Conservation (phyloP, 2,113 vertebrate species). For the Entelurus aequoreus region DNA sequence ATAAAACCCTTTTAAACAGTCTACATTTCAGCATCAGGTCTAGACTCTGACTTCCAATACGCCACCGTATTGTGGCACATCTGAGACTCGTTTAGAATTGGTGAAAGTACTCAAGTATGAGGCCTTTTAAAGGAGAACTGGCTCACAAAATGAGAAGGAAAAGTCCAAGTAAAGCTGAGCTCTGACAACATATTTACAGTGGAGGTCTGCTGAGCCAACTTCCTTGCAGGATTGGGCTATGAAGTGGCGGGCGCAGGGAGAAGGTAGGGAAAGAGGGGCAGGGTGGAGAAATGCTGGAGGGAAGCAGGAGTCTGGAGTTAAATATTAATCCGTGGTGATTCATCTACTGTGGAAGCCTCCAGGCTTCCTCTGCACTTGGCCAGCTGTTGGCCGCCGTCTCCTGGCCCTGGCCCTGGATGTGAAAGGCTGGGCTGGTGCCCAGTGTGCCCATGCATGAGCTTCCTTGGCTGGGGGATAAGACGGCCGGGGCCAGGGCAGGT, state of each 20-base stretch:
- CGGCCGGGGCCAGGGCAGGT: conserved; percentile 59
- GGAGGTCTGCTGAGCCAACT: conserved; percentile 42
- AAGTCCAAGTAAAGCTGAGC: background rate
- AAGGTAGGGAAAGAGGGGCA: conserved; percentile 33
- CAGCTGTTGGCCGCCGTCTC: conserved; percentile 72
- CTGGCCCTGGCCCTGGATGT: conserved; percentile 58
- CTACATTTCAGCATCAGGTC: no score
- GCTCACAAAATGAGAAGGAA: no score
- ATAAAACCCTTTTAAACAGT: no score
- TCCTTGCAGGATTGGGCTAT: conserved; percentile 52
- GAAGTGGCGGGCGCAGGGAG: conserved; percentile 45
- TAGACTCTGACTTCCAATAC: no score
- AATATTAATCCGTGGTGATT: conserved; percentile 77
- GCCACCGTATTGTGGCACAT: no score
- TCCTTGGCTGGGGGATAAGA: conserved; percentile 54
- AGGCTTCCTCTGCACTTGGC: conserved; percentile 68
- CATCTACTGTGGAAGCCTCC: conserved; percentile 71
- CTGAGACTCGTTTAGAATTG: no score
- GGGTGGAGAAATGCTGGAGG: conserved; percentile 61
- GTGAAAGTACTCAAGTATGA: no score
- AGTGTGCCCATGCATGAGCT: conserved; percentile 65
- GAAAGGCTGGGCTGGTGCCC: conserved; percentile 64
- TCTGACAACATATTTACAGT: conserved; percentile 38
- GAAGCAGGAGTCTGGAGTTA: conserved; percentile 72
- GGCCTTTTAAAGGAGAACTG: no score